A percentile compares a stretch with the other conserved stretches of the same genome.
phyloP scores from a whole-genome alignment of 2,797 vertebrate species.

The Anguilla megastoma region DNA sequence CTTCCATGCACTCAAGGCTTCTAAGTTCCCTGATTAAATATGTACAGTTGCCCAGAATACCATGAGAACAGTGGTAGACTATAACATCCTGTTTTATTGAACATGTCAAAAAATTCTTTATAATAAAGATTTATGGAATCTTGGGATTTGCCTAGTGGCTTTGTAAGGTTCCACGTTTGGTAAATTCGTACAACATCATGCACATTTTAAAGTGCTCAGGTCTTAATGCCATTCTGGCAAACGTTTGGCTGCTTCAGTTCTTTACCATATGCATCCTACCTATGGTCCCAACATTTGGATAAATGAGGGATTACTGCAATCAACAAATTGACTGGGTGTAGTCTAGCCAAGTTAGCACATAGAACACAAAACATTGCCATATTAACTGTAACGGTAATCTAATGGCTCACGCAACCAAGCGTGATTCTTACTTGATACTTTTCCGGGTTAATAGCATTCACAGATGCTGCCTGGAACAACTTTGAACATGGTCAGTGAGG shows the following conservation, averaged over 20 bases:
- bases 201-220: neutral
- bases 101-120: slow-evolving; percentile 26
- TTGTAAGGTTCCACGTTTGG: slow-evolving; percentile 51
- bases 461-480: too few relatives aligned
- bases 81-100: slow-evolving; percentile 30
- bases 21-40: slow-evolving; percentile 21
- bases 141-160: neutral
- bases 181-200: slow-evolving; percentile 35
- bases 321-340: neutral
- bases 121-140: slow-evolving; percentile 33
- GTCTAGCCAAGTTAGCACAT: too few relatives aligned
- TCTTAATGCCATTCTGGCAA: neutral
- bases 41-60: slow-evolving; percentile 34
- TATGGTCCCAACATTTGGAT: neutral
- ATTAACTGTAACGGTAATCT: too few relatives aligned
- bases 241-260: neutral
- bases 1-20: slow-evolving; percentile 17
- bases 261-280: neutral
- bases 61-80: slow-evolving; percentile 15
- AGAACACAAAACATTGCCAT: too few relatives aligned
- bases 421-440: too few relatives aligned
- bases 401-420: too few relatives aligned
- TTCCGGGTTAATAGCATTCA: too few relatives aligned
- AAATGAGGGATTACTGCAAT: neutral
- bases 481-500: too few relatives aligned